These are phyloP conservation scores for Spermophilus dauricus DNA, from an alignment of 2,113 vertebrate species.

Conservation along the genomic window DNA sequence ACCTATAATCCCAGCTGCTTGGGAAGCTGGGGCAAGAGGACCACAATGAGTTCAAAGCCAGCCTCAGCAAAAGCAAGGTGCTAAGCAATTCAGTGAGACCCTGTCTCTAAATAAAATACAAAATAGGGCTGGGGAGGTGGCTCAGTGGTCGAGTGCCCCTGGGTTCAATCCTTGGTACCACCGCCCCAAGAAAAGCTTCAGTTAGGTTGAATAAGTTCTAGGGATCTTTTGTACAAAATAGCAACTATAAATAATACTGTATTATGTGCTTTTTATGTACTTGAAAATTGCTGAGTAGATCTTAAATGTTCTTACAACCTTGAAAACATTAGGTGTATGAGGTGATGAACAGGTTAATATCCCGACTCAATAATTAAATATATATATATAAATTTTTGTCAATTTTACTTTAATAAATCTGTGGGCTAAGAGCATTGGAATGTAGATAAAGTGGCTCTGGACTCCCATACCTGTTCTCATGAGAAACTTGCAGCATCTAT, in stretches of 20 bases:
- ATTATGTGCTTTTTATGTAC: background rate
- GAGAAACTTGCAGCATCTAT: background rate
- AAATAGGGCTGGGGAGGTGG: too few species aligned
- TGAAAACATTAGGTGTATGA: background rate
- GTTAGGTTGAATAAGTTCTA: background rate
- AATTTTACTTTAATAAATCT: background rate
- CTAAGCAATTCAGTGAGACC: too few species aligned
- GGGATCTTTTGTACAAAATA: too few species aligned
- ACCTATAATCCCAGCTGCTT: too few species aligned
- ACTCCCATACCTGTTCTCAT: background rate
- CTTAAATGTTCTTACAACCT: background rate
- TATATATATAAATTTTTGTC: background rate
- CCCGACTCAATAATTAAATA: background rate
- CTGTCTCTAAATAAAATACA: too few species aligned
- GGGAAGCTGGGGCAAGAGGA: too few species aligned
- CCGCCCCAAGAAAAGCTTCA: background rate
- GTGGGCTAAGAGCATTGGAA: background rate
- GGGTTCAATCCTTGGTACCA: too few species aligned
- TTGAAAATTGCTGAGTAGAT: background rate
- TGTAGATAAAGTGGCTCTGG: background rate
- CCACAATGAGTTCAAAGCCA: too few species aligned
- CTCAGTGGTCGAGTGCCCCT: too few species aligned
- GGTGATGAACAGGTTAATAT: background rate
- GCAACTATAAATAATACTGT: background rate
- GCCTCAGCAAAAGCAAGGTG: too few species aligned